Conservation (phyloP, 2,888 invertebrate genomes). For the Idaea straminata region DNA sequence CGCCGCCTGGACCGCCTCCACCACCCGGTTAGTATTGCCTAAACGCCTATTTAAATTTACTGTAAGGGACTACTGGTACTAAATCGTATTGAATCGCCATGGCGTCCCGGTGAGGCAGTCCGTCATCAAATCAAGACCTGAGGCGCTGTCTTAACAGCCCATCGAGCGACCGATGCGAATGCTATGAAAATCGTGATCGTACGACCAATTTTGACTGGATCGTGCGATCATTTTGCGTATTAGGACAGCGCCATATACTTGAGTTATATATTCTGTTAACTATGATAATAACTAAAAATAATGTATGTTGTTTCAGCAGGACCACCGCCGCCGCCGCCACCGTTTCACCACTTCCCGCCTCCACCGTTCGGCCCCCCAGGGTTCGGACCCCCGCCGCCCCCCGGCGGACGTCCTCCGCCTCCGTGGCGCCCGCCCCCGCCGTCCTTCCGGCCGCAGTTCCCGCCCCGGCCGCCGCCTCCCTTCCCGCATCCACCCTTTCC, state of each 20-base stretch:
- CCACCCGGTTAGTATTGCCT: conserved; percentile 81
- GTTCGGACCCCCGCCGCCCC: conserved; percentile 77
- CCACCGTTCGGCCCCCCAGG: conserved; percentile 54
- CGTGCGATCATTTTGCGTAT: no score
- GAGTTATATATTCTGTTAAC: no score
- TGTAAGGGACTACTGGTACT: no score
- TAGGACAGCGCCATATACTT: no score
- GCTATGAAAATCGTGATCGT: no score
- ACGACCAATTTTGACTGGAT: no score
- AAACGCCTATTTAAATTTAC: no score
- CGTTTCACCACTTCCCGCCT: conserved; percentile 54
- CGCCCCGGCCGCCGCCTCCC: conserved; percentile 68
- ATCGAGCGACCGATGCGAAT: no score
- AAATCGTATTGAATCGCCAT: no score
- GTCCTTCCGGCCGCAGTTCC: conserved; percentile 60
- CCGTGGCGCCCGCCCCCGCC: conserved; percentile 73
- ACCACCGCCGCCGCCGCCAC: conserved; percentile 61
- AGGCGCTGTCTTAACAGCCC: no score
- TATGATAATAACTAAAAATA: neutral
- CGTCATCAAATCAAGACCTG: no score
- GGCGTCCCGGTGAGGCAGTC: no score
- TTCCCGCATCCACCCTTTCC: conserved; percentile 87
- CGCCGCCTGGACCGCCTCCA: conserved; percentile 70
- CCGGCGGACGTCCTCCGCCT: conserved; percentile 73
- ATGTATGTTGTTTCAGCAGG: conserved; percentile 32